Evolutionary conservation across 2,113 vertebrate genomes (phyloP).

Genomic region (Podocnemis expansa): DNA sequence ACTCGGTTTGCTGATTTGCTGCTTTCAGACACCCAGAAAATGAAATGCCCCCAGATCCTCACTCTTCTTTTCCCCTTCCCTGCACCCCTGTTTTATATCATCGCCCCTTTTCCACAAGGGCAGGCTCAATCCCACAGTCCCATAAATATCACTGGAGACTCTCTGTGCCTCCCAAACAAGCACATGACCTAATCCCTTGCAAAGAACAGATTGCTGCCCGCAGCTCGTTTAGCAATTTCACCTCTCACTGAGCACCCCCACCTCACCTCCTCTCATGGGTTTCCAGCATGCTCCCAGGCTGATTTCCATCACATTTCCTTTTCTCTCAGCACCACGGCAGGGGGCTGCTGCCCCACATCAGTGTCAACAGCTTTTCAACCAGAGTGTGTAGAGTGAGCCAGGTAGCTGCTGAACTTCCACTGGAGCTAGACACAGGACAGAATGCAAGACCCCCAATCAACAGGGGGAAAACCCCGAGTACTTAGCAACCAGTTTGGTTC

Average conservation of each 20-base stretch:
- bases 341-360: too few species aligned
- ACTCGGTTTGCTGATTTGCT: too few species aligned
- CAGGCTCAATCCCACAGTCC: not conserved
- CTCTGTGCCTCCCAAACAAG: not conserved
- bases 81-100: too few species aligned
- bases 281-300: too few species aligned
- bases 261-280: constrained; percentile 33
- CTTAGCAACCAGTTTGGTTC: not conserved
- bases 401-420: not conserved
- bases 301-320: too few species aligned
- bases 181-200: not conserved
- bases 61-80: too few species aligned
- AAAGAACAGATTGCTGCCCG: not conserved
- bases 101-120: not conserved
- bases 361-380: not conserved
- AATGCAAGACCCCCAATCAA: not conserved
- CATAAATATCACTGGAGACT: not conserved
- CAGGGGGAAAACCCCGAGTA: not conserved
- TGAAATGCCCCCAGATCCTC: too few species aligned
- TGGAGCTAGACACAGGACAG: not conserved
- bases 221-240: not conserved
- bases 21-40: too few species aligned
- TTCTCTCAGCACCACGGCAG: too few species aligned
- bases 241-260: not conserved
- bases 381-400: not conserved